Evolutionary conservation across 2,113 vertebrate species (phyloP).

Genomic region (Morone chrysops): DNA sequence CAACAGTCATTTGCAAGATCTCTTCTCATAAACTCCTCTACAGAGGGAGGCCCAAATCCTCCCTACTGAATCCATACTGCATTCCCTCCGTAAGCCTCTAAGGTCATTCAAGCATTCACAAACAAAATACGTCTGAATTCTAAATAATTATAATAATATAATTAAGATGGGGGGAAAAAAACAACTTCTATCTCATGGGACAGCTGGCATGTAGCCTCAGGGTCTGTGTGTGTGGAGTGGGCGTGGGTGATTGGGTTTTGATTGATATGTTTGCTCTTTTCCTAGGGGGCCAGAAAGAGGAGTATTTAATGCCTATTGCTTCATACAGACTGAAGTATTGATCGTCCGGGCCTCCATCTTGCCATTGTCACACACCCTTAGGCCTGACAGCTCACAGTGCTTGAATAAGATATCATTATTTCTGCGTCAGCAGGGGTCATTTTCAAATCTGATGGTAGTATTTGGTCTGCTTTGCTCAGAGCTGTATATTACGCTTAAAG

Average conservation of each 20-base stretch:
- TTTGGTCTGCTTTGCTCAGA: conserved; percentile 32
- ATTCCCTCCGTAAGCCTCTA: conserved; percentile 3
- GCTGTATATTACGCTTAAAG: background rate
- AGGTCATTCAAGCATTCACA: conserved; percentile 21
- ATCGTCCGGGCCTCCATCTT: conserved; percentile 68
- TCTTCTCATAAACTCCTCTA: conserved; percentile 72
- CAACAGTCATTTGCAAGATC: conserved; percentile 79
- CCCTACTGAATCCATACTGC: conserved; percentile 35
- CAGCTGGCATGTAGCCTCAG: conserved; percentile 45
- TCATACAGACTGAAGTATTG: conserved; percentile 76
- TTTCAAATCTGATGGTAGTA: conserved; percentile 47
- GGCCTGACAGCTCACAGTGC: conserved; percentile 66
- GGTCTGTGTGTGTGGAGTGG: conserved; percentile 23
- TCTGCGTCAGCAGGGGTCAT: conserved; percentile 39
- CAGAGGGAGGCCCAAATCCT: conserved; percentile 49
- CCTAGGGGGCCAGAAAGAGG: conserved; percentile 62
- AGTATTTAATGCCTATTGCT: conserved; percentile 75
- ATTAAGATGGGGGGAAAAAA: conserved; percentile 1
- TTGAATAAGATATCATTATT: conserved; percentile 66
- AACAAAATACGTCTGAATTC: conserved; percentile 14
- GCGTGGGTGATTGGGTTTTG: conserved; percentile 69
- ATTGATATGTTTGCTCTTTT: conserved; percentile 75
- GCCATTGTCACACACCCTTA: conserved; percentile 70
- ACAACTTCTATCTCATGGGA: conserved; percentile 8
- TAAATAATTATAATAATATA: conserved; percentile 13